phyloP scores from a whole-genome alignment of 2,888 invertebrate genomes.

The Volucella zonaria region DNA sequence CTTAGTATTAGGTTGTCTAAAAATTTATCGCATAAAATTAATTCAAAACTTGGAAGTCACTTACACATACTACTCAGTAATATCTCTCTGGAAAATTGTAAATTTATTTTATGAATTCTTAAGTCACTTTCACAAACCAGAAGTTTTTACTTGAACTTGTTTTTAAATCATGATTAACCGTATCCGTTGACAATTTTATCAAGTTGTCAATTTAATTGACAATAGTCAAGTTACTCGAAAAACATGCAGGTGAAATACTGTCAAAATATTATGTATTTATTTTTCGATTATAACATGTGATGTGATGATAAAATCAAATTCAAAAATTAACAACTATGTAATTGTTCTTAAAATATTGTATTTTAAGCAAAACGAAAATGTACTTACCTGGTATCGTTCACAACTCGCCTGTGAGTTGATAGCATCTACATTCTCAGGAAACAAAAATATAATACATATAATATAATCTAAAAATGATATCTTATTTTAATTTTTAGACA shows the following conservation, averaged over 20 bases:
- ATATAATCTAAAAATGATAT: background rate
- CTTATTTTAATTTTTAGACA: too few relatives aligned
- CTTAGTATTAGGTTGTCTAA: too few relatives aligned
- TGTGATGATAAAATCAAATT: background rate
- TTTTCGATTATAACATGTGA: background rate
- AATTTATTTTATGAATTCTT: too few relatives aligned
- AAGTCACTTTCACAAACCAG: too few relatives aligned
- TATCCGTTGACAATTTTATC: background rate
- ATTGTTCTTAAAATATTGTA: slow-evolving; percentile 5
- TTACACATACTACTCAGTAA: too few relatives aligned
- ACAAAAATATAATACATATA: background rate
- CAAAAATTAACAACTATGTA: background rate
- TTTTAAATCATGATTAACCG: slow-evolving; percentile 1
- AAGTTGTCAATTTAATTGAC: background rate
- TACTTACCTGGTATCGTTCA: slow-evolving; percentile 33
- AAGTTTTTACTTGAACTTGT: background rate
- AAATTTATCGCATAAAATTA: too few relatives aligned
- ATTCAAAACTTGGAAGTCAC: too few relatives aligned
- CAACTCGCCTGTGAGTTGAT: slow-evolving; percentile 1
- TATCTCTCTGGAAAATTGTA: too few relatives aligned
- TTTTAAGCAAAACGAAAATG: background rate
- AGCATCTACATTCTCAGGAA: slow-evolving; percentile 2
- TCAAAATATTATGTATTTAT: slow-evolving; percentile 2
- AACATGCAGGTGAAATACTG: background rate
- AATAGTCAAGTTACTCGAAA: background rate